phyloP scores from a whole-genome alignment of 2,113 vertebrate genomes.

The Sylvia atricapilla region DNA sequence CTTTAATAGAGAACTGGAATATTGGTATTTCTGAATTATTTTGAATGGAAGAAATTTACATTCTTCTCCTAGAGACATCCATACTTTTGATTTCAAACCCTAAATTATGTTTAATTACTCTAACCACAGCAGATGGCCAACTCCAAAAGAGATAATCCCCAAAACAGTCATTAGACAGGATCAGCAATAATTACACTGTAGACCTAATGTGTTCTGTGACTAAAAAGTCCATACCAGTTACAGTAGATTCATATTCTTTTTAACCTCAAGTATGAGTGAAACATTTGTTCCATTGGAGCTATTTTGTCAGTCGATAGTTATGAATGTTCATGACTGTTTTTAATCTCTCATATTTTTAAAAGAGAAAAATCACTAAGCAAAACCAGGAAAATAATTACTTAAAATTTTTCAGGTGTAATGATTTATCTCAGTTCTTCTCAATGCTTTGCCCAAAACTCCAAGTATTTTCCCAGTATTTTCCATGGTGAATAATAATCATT shows the following conservation, averaged over 20 bases:
- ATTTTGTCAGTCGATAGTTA: neutral
- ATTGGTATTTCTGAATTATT: neutral
- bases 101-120: conserved; percentile 60
- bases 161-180: conserved; percentile 88
- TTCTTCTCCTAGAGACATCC: neutral
- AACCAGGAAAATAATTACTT: neutral
- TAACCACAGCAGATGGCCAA: conserved; percentile 86
- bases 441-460: neutral
- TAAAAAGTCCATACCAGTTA: neutral
- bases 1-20: neutral
- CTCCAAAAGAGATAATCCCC: conserved; percentile 84
- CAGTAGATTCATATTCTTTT: neutral
- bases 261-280: neutral
- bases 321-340: neutral
- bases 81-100: conserved; percentile 29
- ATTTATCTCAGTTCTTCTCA: neutral
- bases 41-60: neutral
- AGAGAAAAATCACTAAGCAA: neutral
- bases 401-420: neutral
- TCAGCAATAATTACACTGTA: conserved; percentile 87
- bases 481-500: neutral
- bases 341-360: neutral
- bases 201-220: conserved; percentile 73
- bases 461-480: neutral
- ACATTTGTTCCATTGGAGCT: neutral